Base-by-base conservation (phyloP, 2,888 invertebrate genomes). In the Heliconius erato region DNA sequence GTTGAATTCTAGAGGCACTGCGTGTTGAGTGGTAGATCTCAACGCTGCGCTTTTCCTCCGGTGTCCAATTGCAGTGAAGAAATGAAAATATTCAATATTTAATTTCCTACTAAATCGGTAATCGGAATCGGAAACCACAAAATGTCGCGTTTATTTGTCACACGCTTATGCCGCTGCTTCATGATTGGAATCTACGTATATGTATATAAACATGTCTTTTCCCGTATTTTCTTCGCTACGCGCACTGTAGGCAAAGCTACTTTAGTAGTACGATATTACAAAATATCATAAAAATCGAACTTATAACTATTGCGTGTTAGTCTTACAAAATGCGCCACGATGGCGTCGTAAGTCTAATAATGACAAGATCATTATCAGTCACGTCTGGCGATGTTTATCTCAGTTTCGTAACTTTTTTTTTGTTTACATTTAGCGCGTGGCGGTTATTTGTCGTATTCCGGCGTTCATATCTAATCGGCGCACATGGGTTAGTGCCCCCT, bases 401-500 rank as follows among this genome's bases (percentile, higher is more conserved):
- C 49, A 5, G 83, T 85, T 83, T 83, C 82, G 83, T 83, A 83
- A 84, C 82, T 71, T 76, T 59, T 71, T 59, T 69, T 79, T 54
- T 77, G 89, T 89, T 88, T 88, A 87, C 87, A 82, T 79, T 76
- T 67, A 67, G 88, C 88, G 87, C 86, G 87, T 86, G 86, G 86
- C 92, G 91, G 92, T 91, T 92, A 91, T 89, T 86, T 88, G 88
- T 86, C 88, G 84, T 86, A 85, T 87, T 88, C 89, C 90, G 89
- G 90, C 87, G 86, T 84, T 89, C 91, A 88, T 95, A 94, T 95
- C 95, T 95, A 94, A 95, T 95, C 95, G 93, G 89, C 91, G 89
- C 94, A 93, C 90, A 90, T 95, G 94, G 95, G 95, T 94, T 92
- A 95, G 89, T 95, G 95, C 95, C 95, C 95, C 95, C 95, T 89